These are phyloP conservation scores for Sphaeridia pumilis DNA, from an alignment of 2,888 invertebrate species.

Conservation along the genomic window DNA sequence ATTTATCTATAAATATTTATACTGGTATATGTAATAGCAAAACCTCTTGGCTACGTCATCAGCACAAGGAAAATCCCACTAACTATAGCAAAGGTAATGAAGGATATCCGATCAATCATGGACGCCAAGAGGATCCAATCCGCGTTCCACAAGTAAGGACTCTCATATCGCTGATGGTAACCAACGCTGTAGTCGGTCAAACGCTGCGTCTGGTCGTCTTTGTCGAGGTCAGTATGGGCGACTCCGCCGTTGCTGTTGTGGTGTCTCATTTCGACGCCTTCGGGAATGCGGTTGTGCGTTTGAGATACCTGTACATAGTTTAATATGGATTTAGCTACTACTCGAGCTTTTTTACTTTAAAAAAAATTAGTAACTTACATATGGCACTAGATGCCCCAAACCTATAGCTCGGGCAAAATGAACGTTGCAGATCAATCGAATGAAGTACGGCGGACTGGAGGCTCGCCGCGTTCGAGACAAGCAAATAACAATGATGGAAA, in stretches of 20 bases:
- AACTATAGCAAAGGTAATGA: slow-evolving; percentile 40
- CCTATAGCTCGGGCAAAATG: slow-evolving; percentile 36
- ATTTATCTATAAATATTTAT: too few relatives aligned
- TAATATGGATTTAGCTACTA: background rate
- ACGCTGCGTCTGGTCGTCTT: slow-evolving; percentile 22
- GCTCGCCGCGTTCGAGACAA: slow-evolving; percentile 44
- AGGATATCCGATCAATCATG: slow-evolving; percentile 34
- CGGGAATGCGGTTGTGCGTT: slow-evolving; percentile 31
- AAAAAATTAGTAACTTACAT: slow-evolving; percentile 31
- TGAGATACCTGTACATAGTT: slow-evolving; percentile 25
- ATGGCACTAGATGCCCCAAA: slow-evolving; percentile 36
- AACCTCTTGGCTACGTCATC: slow-evolving; percentile 20
- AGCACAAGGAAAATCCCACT: slow-evolving; percentile 42
- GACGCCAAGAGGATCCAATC: slow-evolving; percentile 34
- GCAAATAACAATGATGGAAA: slow-evolving; percentile 48
- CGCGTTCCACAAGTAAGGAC: slow-evolving; percentile 26
- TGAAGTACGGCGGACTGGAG: slow-evolving; percentile 41
- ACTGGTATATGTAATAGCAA: background rate
- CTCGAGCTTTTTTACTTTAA: too few relatives aligned
- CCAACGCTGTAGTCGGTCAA: background rate
- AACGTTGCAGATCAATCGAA: slow-evolving; percentile 34
- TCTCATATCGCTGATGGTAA: too few relatives aligned
- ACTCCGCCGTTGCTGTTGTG: slow-evolving; percentile 20
- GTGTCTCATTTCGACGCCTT: slow-evolving; percentile 34
- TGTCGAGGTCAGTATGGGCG: slow-evolving; percentile 18